Evolutionary conservation across 2,113 vertebrate genomes (phyloP).

Genomic region (Ploceus nigricollis): DNA sequence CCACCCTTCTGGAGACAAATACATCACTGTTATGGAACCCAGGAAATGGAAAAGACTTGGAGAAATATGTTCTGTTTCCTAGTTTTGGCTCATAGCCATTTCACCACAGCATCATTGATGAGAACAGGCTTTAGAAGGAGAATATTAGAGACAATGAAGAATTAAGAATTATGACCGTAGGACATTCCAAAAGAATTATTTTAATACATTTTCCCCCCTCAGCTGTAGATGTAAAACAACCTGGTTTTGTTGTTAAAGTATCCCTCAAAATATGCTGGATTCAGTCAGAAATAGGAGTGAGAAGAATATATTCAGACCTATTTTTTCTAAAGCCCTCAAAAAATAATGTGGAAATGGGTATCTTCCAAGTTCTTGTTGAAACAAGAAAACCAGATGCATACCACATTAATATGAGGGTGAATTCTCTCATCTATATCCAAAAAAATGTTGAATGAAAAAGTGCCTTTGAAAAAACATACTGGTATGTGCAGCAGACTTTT

Average conservation of each 20-base stretch:
- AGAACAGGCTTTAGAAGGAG: background rate
- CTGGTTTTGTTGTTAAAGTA: background rate
- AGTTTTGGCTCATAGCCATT: background rate
- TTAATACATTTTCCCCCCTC: fast-evolving
- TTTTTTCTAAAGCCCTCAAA: background rate
- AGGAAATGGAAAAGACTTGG: background rate
- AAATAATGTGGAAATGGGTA: background rate
- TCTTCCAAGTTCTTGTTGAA: background rate
- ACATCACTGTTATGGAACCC: background rate
- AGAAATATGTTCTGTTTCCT: background rate
- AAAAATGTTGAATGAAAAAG: background rate
- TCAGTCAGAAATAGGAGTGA: background rate
- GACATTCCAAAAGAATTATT: background rate
- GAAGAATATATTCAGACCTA: background rate
- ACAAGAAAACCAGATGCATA: background rate
- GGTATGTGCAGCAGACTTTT: background rate
- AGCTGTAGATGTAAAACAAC: background rate
- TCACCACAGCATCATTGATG: background rate
- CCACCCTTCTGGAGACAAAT: background rate
- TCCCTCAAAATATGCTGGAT: background rate
- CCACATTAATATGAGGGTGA: background rate
- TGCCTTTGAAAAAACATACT: background rate
- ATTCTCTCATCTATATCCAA: background rate
- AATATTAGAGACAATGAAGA: background rate
- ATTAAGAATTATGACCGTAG: background rate